phyloP scores from a whole-genome alignment of 2,888 invertebrate genomes.

The Morpho achilles region DNA sequence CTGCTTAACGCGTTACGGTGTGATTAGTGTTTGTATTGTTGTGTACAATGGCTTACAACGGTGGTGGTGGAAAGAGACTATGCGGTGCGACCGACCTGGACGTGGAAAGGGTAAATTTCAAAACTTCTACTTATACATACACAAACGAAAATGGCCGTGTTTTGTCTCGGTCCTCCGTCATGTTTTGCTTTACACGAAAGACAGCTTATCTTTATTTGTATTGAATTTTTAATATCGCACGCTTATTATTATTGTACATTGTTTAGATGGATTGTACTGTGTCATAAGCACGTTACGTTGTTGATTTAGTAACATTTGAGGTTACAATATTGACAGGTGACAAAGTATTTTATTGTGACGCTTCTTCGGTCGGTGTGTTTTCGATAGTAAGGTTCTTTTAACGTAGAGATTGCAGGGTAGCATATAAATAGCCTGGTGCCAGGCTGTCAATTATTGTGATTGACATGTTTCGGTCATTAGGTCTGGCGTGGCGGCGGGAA shows the following conservation, averaged over 20 bases:
- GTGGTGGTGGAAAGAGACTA: conserved; percentile 80
- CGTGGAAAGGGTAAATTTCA: conserved; percentile 70
- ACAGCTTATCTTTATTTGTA: conserved; percentile 12
- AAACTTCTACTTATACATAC: conserved; percentile 44
- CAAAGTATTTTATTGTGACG: conserved; percentile 34
- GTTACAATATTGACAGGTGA: conserved; percentile 70
- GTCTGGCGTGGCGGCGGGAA: conserved; percentile 34
- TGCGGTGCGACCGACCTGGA: conserved; percentile 73
- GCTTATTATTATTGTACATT: conserved; percentile 12
- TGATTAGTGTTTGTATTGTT: conserved; percentile 80
- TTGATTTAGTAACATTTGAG: conserved; percentile 68
- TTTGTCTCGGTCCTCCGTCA: conserved; percentile 54
- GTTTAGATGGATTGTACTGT: conserved; percentile 38
- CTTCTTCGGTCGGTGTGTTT: conserved; percentile 21
- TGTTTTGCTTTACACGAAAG: conserved; percentile 40
- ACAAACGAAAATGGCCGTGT: conserved; percentile 73
- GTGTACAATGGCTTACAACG: conserved; percentile 86
- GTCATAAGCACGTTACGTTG: conserved; percentile 62
- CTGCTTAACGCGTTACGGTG: conserved; percentile 65
- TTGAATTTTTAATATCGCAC: conserved; percentile 4
- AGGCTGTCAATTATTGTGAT: conserved; percentile 75
- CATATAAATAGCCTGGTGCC: conserved; percentile 46
- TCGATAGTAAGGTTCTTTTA: conserved; percentile 28
- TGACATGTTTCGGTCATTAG: conserved; percentile 72
- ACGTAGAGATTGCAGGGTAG: conserved; percentile 24